Percentiles rank a stretch among this genome's conserved stretches.
phyloP scores from a whole-genome alignment of 2,888 invertebrate species.

The Cerastoderma edule region DNA sequence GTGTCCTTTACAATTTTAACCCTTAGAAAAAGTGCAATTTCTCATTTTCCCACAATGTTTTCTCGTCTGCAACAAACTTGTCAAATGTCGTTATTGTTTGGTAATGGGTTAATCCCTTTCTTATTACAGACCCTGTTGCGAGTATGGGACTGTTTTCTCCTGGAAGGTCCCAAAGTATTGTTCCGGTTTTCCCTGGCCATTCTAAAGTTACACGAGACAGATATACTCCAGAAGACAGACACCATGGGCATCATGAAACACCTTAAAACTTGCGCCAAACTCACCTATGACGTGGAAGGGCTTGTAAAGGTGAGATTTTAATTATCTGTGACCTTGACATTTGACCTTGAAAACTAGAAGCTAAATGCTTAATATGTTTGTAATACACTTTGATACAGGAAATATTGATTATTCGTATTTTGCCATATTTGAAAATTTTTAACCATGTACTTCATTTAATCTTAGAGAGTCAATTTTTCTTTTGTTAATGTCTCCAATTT shows the following conservation, averaged over 20 bases:
- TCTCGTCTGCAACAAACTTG: too few species aligned
- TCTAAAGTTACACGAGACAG: conserved; percentile 85
- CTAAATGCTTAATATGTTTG: too few species aligned
- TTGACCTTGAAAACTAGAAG: too few species aligned
- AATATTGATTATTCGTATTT: too few species aligned
- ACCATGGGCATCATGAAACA: conserved; percentile 85
- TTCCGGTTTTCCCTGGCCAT: conserved; percentile 86
- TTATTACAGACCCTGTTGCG: conserved; percentile 84
- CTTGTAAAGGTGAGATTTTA: conserved; percentile 83
- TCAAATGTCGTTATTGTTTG: too few species aligned
- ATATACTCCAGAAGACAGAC: conserved; percentile 84
- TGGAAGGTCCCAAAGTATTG: conserved; percentile 86
- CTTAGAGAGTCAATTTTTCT: too few species aligned
- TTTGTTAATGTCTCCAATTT: too few species aligned
- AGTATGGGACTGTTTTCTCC: conserved; percentile 86
- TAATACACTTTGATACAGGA: too few species aligned
- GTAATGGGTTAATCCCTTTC: conserved; percentile 2
- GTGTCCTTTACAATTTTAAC: too few species aligned
- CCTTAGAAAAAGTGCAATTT: conserved; percentile 4
- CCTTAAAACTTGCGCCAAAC: conserved; percentile 84
- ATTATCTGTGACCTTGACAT: too few species aligned
- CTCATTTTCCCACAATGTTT: conserved; percentile 9
- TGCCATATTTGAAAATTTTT: too few species aligned
- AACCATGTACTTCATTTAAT: too few species aligned
- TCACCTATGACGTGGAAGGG: conserved; percentile 84